Evolutionary conservation across 2,113 vertebrate genomes (phyloP), one percentile per base, ranked within the genome.

Genomic region (Polyodon spathula): DNA sequence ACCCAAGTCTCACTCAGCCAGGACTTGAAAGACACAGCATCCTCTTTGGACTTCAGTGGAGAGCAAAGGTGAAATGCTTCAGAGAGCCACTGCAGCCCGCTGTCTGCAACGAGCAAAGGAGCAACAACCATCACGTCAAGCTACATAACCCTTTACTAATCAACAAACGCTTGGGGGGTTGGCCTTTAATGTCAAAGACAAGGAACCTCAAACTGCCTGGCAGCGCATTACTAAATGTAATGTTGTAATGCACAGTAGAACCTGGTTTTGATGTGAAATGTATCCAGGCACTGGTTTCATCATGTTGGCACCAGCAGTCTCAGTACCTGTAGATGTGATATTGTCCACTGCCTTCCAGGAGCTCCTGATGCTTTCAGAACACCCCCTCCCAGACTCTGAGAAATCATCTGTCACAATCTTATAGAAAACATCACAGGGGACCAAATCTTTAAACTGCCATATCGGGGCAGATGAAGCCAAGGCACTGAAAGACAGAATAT

Each of bases 1-100:
- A 93, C 77, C 95, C 96, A 99, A 0, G 92, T 96, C 73, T 95
- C 93, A 70, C 85, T 85, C 8, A 99, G 82, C 94, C 94, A 98
- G 2, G 44, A 81, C 82, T 97, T 99, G 68, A 99, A 84, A 16
- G 0, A 1, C 2, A 8, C 10, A 14, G 70, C 71, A 27, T 93
- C 90, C 0, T 66, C 67, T 58, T 8, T 44, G 62, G 8, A 78
- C 74, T 79, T 90, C n/a, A 99, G 79, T 0, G 92, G 81, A 4
- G 39, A 61, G 61, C 95, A 97, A 42, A 97, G 76, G 37, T 62
- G 83, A 71, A 98, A 92, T 40, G 84, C 64, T 5, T 69, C 68
- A 43, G 92, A 90, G 68, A 99, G 84, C 92, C 92, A 97, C 60
- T 70, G 75, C 40, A 94, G 86, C 60, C 93, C 90, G 38, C 77